Evolutionary conservation across 2,888 invertebrate species (phyloP).

Genomic region (Macropis europaea): DNA sequence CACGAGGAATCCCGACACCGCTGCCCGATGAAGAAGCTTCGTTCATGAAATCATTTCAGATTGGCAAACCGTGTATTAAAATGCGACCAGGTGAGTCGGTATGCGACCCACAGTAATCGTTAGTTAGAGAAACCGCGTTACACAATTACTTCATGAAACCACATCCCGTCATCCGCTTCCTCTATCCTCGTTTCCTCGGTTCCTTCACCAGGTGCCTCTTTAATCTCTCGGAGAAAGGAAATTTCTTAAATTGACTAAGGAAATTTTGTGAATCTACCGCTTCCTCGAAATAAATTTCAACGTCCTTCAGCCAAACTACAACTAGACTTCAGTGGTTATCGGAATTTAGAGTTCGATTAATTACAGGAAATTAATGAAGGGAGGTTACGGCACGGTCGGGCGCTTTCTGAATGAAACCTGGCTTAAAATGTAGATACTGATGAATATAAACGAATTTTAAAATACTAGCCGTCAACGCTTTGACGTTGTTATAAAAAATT

Average conservation of each 20-base stretch:
- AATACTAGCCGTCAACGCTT: no score
- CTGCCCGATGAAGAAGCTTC: not conserved
- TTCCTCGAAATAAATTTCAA: no score
- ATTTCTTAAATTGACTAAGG: not conserved
- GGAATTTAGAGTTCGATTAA: no score
- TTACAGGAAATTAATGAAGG: no score
- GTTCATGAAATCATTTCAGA: not conserved
- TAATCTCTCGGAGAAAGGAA: not conserved
- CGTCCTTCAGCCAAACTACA: no score
- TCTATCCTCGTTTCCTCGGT: constrained; percentile 11
- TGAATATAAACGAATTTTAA: no score
- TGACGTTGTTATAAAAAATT: no score
- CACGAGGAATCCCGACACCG: constrained; percentile 1
- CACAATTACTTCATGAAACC: constrained; percentile 8
- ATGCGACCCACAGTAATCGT: not conserved
- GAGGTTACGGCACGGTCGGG: no score
- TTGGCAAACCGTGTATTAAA: not conserved
- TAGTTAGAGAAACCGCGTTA: not conserved
- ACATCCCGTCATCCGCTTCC: not conserved
- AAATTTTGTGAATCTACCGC: no score
- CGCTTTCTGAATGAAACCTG: no score
- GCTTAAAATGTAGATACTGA: no score
- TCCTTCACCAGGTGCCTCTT: not conserved
- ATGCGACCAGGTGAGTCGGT: not conserved
- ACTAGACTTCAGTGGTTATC: no score